Evolutionary conservation across 2,797 vertebrate species (phyloP).

Genomic region (Phalanger gymnotis): DNA sequence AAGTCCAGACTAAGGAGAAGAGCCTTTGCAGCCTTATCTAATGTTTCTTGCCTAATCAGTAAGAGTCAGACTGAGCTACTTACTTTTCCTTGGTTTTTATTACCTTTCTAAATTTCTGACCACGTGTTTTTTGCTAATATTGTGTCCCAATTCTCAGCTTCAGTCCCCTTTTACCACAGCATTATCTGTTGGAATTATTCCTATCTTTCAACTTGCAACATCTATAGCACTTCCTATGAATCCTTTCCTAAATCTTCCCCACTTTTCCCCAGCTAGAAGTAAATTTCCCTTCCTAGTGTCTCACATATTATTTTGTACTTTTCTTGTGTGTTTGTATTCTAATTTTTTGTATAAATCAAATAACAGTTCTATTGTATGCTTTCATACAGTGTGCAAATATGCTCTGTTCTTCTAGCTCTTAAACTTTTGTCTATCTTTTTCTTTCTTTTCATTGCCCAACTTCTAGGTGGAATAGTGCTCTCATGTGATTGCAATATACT

Average conservation of each 20-base stretch:
- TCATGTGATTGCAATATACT: neutral
- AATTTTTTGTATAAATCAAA: neutral
- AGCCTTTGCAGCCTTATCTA: no score
- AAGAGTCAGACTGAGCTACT: neutral
- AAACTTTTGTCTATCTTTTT: neutral
- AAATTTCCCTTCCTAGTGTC: neutral
- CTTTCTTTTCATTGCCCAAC: neutral
- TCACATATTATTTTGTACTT: neutral
- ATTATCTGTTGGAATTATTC: neutral
- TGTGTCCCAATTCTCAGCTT: neutral
- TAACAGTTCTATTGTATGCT: neutral
- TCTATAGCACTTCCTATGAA: neutral
- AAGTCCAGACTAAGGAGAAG: neutral
- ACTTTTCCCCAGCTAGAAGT: neutral
- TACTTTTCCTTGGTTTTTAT: neutral
- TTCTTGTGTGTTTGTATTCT: neutral
- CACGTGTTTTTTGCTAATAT: neutral
- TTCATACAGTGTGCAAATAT: neutral
- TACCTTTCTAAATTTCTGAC: neutral
- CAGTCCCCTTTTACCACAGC: neutral
- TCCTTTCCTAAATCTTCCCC: neutral
- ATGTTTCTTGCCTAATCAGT: neutral
- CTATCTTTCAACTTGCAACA: neutral
- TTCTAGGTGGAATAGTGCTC: neutral
- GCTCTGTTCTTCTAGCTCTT: neutral